Evolutionary conservation across 2,888 invertebrate species (phyloP).

Genomic region (Andrena marginata): DNA sequence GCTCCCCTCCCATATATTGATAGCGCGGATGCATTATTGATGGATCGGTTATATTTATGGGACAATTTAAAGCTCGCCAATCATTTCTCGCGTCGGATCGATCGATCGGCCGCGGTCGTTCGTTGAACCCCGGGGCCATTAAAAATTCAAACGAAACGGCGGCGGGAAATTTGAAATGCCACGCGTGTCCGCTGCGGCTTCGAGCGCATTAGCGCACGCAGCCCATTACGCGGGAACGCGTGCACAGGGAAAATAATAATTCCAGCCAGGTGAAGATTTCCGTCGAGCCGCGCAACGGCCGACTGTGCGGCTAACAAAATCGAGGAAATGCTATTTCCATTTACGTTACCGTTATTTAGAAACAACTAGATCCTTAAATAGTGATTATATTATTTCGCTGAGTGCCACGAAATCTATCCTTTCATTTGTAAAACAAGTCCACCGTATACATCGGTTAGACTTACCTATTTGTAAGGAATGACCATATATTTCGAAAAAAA

Average conservation of each 20-base stretch:
- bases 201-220: conserved; percentile 34
- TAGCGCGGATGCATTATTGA: conserved; percentile 72
- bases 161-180: conserved; percentile 76
- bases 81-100: conserved; percentile 71
- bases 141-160: conserved; percentile 56
- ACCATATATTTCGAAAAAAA: too few relatives aligned
- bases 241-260: conserved; percentile 16
- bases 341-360: background rate
- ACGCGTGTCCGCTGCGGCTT: conserved; percentile 47
- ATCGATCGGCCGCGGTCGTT: conserved; percentile 49
- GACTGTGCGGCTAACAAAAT: too few relatives aligned
- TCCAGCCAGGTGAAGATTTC: conserved; percentile 1
- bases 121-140: conserved; percentile 58
- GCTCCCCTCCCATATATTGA: conserved; percentile 63
- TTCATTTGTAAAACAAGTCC: too few relatives aligned
- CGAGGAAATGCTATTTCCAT: too few relatives aligned
- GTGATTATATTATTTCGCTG: too few relatives aligned
- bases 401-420: too few relatives aligned
- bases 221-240: conserved; percentile 24
- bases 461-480: too few relatives aligned
- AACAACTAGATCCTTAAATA: background rate
- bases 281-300: background rate
- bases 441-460: too few relatives aligned
- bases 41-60: conserved; percentile 73
- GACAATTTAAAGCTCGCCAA: conserved; percentile 73